Evolutionary conservation across 2,888 invertebrate species (phyloP).

Genomic region (Coleophora flavipennella): DNA sequence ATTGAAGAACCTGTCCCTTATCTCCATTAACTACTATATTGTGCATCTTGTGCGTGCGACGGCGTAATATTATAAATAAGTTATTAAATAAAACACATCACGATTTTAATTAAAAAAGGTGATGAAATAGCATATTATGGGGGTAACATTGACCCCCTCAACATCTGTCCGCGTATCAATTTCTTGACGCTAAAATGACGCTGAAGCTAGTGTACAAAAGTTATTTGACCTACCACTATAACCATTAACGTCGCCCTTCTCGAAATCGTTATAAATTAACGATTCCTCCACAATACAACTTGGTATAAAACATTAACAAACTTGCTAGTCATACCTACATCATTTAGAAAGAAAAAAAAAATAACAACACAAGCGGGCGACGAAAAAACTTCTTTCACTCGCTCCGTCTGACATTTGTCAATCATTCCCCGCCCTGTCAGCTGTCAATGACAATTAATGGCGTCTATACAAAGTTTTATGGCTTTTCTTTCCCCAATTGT

Average conservation of each 20-base stretch:
- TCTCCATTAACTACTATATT: too few species aligned
- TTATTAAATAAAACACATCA: too few species aligned
- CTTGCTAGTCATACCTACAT: constrained; percentile 34
- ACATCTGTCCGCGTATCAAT: too few species aligned
- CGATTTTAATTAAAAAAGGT: too few species aligned
- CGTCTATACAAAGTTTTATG: constrained; percentile 65
- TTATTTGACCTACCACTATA: too few species aligned
- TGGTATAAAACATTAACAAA: constrained; percentile 8
- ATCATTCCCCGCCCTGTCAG: constrained; percentile 60
- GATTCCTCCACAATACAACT: constrained; percentile 13
- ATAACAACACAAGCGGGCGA: constrained; percentile 21
- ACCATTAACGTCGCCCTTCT: constrained; percentile 20
- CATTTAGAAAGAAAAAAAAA: constrained; percentile 27
- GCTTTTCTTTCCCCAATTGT: constrained; percentile 63
- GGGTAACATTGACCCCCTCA: too few species aligned
- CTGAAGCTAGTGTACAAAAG: too few species aligned
- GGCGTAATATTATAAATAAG: too few species aligned
- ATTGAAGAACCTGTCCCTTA: too few species aligned
- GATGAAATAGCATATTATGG: too few species aligned
- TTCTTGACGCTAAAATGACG: too few species aligned
- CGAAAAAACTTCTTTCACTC: constrained; percentile 30
- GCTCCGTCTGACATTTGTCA: constrained; percentile 63
- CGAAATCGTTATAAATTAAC: constrained; percentile 27
- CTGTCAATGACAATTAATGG: constrained; percentile 72
- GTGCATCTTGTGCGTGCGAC: too few species aligned